Evolutionary conservation across 2,113 vertebrate genomes (phyloP), one percentile per base, ranked within the genome.

Genomic region (Naja naja): DNA sequence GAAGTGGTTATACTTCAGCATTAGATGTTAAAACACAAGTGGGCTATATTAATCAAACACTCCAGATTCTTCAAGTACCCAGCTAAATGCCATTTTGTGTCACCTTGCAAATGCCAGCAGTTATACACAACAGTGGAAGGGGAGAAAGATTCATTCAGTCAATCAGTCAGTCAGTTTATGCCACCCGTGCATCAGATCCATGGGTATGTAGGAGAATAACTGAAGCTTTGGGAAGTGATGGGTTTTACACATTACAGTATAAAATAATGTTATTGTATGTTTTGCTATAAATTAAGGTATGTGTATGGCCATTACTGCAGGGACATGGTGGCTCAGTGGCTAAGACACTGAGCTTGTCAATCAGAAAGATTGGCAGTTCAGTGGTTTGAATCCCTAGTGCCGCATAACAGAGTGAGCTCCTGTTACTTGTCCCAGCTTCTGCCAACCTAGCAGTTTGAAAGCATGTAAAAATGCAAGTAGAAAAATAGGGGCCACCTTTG

Each of bases 1-100:
- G 92, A 95, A 96, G 93, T 94, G 94, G 89, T 96, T 97, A 93
- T 95, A 90, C 92, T 95, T 93, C 94, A 95, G 91, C 95, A 96
- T 92, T 85, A 89, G 92, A 95, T 96, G 92, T 86, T 54, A 93
- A 93, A 93, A 60, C 93, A 54, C 88, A 95, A 96, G 45, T 94
- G 96, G 96, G 94, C 95, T 93, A 93, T 81, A 91, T 86, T 95
- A 94, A 96, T 96, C 96, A 93, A 96, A 96, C 92, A 34, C 90
- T 90, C 60, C 64, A 81, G 39, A 12, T 94, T 95, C 54, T 49
- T 95, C 89, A 91, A 89, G 89, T 93, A 95, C 49, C 81, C 81
- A 95, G 88, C 94, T 94, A 94, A 95, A 56, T 92, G 91, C 90
- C 90, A 74, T 91, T 91, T 89, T 95, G 56, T 85, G 52, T 9